A percentile compares a stretch with the other conserved stretches of the same genome.
These are phyloP conservation scores for Edolisoma coerulescens DNA, from an alignment of 2,113 vertebrate species.

Conservation along the genomic window DNA sequence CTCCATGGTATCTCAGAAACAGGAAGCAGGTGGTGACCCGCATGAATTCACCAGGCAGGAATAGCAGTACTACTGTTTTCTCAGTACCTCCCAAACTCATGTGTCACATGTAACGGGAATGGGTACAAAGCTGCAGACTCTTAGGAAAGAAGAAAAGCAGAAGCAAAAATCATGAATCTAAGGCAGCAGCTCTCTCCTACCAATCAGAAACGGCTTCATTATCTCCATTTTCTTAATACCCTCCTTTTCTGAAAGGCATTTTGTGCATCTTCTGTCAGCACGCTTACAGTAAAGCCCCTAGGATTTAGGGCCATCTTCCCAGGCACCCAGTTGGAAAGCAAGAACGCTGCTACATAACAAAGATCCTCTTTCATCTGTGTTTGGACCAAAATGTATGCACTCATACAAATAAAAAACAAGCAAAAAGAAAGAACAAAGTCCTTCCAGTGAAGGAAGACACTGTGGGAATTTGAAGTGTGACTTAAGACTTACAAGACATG, in stretches of 20 bases:
- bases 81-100: background rate
- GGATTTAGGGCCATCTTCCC: background rate
- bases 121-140: background rate
- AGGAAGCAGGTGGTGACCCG: background rate
- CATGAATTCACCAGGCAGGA: background rate
- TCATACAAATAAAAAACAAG: background rate
- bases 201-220: background rate
- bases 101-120: accelerated
- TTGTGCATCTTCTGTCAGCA: background rate
- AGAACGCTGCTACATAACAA: background rate
- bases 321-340: background rate
- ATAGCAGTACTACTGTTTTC: background rate
- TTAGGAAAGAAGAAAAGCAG: background rate
- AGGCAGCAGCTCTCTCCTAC: background rate
- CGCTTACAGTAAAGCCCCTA: accelerated
- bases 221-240: background rate
- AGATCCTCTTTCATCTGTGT: background rate
- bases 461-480: background rate
- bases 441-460: background rate
- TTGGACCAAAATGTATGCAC: background rate
- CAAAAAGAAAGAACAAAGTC: background rate
- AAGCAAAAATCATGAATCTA: background rate
- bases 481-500: background rate
- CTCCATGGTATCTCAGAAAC: background rate
- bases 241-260: background rate